phyloP scores from a whole-genome alignment of 2,797 vertebrate species.

The Cetoscarus ocellatus region DNA sequence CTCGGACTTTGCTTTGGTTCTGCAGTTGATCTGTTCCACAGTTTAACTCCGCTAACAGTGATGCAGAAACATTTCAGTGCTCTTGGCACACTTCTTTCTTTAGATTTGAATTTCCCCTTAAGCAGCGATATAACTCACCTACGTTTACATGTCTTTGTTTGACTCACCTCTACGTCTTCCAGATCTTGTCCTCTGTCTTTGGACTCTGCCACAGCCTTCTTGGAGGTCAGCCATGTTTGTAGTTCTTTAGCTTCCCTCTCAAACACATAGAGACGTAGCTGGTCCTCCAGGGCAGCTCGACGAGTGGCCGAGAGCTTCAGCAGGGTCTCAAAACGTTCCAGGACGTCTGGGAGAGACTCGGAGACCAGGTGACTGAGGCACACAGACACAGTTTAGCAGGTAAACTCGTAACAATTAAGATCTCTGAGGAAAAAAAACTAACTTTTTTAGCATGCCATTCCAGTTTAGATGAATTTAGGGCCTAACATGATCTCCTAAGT shows the following conservation, averaged over 20 bases:
- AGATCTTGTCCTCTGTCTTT: slow-evolving; percentile 90
- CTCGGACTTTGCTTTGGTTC: no score
- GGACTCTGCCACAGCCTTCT: slow-evolving; percentile 81
- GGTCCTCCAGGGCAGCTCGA: slow-evolving; percentile 79
- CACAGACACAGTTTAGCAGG: background rate
- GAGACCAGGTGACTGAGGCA: slow-evolving; percentile 68
- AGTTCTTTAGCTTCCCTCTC: slow-evolving; percentile 88
- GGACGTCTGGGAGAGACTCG: slow-evolving; percentile 71
- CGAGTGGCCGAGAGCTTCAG: slow-evolving; percentile 77
- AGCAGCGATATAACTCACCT: no score
- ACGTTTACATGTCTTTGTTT: background rate
- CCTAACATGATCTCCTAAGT: no score
- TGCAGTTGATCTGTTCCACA: no score
- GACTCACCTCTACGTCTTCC: slow-evolving; percentile 86
- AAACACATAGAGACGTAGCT: slow-evolving; percentile 86
- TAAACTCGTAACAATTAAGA: no score
- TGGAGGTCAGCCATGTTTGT: slow-evolving; percentile 88
- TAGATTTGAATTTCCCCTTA: no score
- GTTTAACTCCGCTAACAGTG: no score
- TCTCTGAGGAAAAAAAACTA: background rate
- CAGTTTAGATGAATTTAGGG: no score
- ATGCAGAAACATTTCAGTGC: no score
- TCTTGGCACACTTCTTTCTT: no score
- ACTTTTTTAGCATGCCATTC: no score
- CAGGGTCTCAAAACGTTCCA: slow-evolving; percentile 79